A percentile compares a stretch with the other conserved stretches of the same genome.
Evolutionary conservation across 1,140 invertebrate species (phyloP).

Genomic region (Drosophila burlai): DNA sequence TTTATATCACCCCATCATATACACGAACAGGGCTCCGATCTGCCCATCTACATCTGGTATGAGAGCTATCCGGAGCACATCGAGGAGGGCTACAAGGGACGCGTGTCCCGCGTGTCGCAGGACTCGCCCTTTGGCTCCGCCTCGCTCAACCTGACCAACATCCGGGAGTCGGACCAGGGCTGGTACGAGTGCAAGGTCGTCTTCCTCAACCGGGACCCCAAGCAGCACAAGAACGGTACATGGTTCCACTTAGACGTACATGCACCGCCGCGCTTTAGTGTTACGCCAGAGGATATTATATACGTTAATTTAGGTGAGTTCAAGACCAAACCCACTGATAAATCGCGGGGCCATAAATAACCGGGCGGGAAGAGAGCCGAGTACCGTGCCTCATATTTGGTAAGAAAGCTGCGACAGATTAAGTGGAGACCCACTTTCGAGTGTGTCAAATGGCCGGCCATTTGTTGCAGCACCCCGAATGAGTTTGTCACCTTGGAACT

Average conservation of each 20-base stretch:
- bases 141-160: slow-evolving; percentile 97
- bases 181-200: slow-evolving; percentile 99
- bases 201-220: slow-evolving; percentile 96
- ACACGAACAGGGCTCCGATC: slow-evolving; percentile 91
- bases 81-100: slow-evolving; percentile 95
- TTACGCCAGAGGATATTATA: slow-evolving; percentile 96
- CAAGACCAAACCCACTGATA: background rate
- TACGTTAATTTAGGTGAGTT: slow-evolving; percentile 94
- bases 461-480: slow-evolving; percentile 74
- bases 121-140: slow-evolving; percentile 95
- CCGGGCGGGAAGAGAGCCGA: background rate
- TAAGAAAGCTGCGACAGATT: slow-evolving; percentile 38
- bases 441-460: slow-evolving; percentile 76
- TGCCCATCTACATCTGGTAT: slow-evolving; percentile 99
- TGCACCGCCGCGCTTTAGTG: slow-evolving; percentile 96
- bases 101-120: slow-evolving; percentile 94
- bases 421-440: slow-evolving; percentile 65
- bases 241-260: slow-evolving; percentile 99
- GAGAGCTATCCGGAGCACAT: slow-evolving; percentile 98
- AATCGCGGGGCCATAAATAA: slow-evolving; percentile 49
- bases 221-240: slow-evolving; percentile 95
- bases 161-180: slow-evolving; percentile 96
- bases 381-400: slow-evolving; percentile 37
- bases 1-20: background rate
- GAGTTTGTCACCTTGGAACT: slow-evolving; percentile 75